phyloP scores from a whole-genome alignment of 2,113 vertebrate genomes.

The Bubo scandiacus region DNA sequence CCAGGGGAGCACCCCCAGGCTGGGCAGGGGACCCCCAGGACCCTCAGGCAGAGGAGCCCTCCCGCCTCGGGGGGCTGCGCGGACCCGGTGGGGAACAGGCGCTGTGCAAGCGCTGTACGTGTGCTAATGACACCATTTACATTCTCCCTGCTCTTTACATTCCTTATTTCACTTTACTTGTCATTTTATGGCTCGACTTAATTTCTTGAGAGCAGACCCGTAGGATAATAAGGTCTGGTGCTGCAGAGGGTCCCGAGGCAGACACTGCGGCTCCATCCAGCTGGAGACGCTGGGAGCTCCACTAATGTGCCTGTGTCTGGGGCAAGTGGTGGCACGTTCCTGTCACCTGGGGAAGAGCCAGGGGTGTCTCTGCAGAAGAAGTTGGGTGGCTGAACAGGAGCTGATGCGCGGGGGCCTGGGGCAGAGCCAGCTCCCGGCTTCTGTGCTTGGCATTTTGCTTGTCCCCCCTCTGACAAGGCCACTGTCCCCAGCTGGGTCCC shows the following conservation, averaged over 20 bases:
- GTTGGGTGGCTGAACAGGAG: neutral
- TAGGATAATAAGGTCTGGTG: neutral
- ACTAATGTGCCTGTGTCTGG: neutral
- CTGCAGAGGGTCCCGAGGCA: neutral
- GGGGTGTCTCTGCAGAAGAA: neutral
- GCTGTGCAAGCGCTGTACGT: rapidly evolving
- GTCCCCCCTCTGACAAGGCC: neutral
- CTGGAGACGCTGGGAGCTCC: neutral
- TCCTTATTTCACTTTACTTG: neutral
- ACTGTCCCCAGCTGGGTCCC: neutral
- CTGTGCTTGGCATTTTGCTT: rapidly evolving
- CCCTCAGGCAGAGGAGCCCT: rapidly evolving
- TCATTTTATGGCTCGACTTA: neutral
- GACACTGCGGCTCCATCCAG: neutral
- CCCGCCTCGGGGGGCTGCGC: neutral
- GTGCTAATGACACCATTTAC: neutral
- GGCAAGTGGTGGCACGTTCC: neutral
- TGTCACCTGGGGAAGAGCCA: neutral
- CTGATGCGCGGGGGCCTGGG: neutral
- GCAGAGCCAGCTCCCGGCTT: rapidly evolving
- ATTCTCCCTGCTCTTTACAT: neutral
- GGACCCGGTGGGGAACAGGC: neutral
- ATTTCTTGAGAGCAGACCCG: neutral
- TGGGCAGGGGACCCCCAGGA: neutral
- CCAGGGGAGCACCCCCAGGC: too few relatives aligned